These are phyloP conservation scores for Naso thynnoides DNA, from an alignment of 2,797 vertebrate species.

Conservation along the genomic window DNA sequence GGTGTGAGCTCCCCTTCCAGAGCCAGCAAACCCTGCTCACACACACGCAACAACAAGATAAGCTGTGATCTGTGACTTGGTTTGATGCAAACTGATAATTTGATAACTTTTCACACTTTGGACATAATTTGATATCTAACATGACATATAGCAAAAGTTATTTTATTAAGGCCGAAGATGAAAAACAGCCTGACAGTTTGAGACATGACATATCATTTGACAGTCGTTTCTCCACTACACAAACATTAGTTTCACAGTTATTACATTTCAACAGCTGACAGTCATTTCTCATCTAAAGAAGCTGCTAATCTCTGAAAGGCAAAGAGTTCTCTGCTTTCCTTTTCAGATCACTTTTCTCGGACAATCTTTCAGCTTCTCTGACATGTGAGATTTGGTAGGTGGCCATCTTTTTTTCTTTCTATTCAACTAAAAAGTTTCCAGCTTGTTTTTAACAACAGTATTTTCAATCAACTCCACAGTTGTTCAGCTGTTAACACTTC, in stretches of 20 bases:
- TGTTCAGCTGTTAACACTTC: neutral
- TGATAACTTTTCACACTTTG: no score
- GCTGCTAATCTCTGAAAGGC: neutral
- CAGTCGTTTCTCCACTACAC: neutral
- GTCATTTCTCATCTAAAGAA: neutral
- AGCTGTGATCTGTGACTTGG: neutral
- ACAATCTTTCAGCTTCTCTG: neutral
- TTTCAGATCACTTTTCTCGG: neutral
- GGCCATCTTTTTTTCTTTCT: neutral
- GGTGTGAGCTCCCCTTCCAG: constrained; percentile 98
- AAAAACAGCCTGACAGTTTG: no score
- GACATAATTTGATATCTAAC: no score
- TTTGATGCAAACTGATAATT: neutral
- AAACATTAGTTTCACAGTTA: neutral
- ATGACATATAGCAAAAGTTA: no score
- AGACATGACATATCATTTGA: no score
- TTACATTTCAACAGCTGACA: neutral
- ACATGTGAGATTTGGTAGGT: neutral
- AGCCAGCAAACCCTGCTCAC: constrained; percentile 92
- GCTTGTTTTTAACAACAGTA: neutral
- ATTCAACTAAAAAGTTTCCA: neutral
- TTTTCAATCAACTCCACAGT: neutral
- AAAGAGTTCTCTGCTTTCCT: neutral
- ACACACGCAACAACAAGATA: constrained; percentile 10
- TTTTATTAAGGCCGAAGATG: no score